Evolutionary conservation across 1,140 invertebrate species (phyloP).

Genomic region (Augochlora pura): DNA sequence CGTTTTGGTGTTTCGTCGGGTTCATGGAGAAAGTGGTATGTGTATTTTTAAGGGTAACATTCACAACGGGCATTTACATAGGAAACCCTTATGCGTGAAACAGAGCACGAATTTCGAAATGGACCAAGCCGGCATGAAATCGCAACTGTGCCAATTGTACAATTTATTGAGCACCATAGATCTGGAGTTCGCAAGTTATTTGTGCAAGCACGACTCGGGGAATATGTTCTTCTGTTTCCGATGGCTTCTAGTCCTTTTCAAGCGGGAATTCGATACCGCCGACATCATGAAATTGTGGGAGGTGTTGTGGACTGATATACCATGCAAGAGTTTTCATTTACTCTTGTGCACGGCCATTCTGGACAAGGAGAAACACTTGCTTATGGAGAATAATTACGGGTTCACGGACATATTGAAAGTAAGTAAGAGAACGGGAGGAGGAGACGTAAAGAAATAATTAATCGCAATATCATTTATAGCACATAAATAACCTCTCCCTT

Average conservation of each 20-base stretch:
- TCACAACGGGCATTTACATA: background rate
- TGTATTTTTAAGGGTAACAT: background rate
- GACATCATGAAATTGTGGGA: slow-evolving; percentile 91
- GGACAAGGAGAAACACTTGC: slow-evolving; percentile 90
- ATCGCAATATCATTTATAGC: slow-evolving; percentile 82
- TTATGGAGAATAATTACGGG: slow-evolving; percentile 95
- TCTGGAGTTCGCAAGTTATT: slow-evolving; percentile 91
- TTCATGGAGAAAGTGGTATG: slow-evolving; percentile 97
- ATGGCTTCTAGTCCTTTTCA: slow-evolving; percentile 92
- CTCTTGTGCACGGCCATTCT: slow-evolving; percentile 94
- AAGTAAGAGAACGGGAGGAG: slow-evolving; percentile 51
- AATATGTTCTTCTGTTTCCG: slow-evolving; percentile 99
- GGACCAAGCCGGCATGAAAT: slow-evolving; percentile 98
- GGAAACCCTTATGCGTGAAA: slow-evolving; percentile 38
- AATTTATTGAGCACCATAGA: slow-evolving; percentile 90
- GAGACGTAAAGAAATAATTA: slow-evolving; percentile 1
- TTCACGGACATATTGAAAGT: slow-evolving; percentile 98
- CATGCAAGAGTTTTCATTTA: slow-evolving; percentile 96
- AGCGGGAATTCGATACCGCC: slow-evolving; percentile 87
- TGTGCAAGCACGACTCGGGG: slow-evolving; percentile 94
- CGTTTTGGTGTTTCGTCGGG: slow-evolving; percentile 99
- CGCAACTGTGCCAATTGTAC: slow-evolving; percentile 92
- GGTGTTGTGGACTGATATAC: slow-evolving; percentile 94
- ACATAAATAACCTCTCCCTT: slow-evolving; percentile 95
- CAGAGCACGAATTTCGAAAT: slow-evolving; percentile 97